Evolutionary conservation across 2,797 vertebrate species (phyloP), one percentile per base, ranked within the genome.

Genomic region (Lophius americanus): DNA sequence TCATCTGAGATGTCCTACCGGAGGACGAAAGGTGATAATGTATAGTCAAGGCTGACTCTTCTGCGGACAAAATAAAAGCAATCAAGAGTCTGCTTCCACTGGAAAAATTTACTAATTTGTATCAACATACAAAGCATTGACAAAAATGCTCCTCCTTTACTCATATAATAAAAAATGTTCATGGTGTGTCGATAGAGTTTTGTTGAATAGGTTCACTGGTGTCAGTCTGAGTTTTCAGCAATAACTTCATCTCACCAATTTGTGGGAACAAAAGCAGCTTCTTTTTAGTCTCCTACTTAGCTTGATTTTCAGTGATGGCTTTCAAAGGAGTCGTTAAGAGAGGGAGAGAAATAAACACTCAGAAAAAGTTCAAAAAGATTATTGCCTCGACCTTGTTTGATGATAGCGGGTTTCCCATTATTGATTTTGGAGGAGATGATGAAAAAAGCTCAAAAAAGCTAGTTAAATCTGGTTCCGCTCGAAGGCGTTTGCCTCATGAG

Each of bases 391-490:
- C 14, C 14, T 42, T 14, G n/a, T 59, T 55, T 60, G 55, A 59
- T 38, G 52, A 62, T 41, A 7, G 23, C 3, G 54, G 14, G 46
- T 51, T 32, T 59, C 32, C 42, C 47, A 4, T 58, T 33, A 65
- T 23, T 42, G 55, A 74, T 71, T 66, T 54, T 33, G 39, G 70
- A 66, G 53, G 62, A 36, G 72, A 62, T 67, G 65, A 72, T 75
- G 44, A 68, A 64, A 70, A 58, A 60, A 42, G 11, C 48, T 36
- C n/a, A 43, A 4, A 32, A 36, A 35, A 2, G n/a, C 12, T 47
- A 5, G 46, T 64, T 70, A 9, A 48, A 55, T 43, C 10, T 37
- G 36, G 14, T 13, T 42, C 7, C 7, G 7, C 7, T 38, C 7
- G 7, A 4, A 4, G 7, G 4, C 7, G 7, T 1, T 38, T 38